Evolutionary conservation across 2,888 invertebrate genomes (phyloP), one percentile per base, ranked within the genome.

Genomic region (Dendrolimus pini): DNA sequence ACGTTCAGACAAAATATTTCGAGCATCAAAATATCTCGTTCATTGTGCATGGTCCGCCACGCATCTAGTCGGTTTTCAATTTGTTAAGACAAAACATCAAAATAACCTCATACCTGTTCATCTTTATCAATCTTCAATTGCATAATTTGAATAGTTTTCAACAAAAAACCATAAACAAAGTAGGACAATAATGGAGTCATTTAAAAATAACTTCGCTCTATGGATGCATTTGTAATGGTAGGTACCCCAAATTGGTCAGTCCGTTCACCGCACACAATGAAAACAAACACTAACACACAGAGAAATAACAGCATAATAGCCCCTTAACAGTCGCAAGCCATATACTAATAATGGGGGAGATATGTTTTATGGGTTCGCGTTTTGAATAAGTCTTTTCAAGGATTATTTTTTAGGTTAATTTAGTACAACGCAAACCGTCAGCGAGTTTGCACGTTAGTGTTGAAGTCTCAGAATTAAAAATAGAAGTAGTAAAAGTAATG

Each of bases 321-420:
- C 76, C 77, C 71, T 78, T 78, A 85, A 87, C 85, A 87, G 85
- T 86, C 85, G 81, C 84, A 81, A 79, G 71, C 83, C 82, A 87
- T 89, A 89, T 88, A 89, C 89, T 89, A 90, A 91, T 91, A 90
- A 89, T 89, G 85, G 89, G 90, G 89, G 89, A 90, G 87, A 74
- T 83, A 87, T 89, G 85, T 86, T 90, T 91, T 89, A 89, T 89
- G 88, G 80, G 74, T 80, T 83, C 83, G 76, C 84, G 83, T 85
- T 89, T 83, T 88, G 87, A 88, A 89, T 89, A 83, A 82, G 80
- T 47, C 47, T 73, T 79, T 72, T 73, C 72, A 72, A 77, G 67
- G 64, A 62, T 62, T 80, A 86, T 87, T 89, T 87, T 84, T 10
- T 10, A 47, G 47, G 79, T 78, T 72, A 72, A 77, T 82, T 89